phyloP scores from a whole-genome alignment of 2,797 vertebrate species.

The Spondyliosoma cantharus region DNA sequence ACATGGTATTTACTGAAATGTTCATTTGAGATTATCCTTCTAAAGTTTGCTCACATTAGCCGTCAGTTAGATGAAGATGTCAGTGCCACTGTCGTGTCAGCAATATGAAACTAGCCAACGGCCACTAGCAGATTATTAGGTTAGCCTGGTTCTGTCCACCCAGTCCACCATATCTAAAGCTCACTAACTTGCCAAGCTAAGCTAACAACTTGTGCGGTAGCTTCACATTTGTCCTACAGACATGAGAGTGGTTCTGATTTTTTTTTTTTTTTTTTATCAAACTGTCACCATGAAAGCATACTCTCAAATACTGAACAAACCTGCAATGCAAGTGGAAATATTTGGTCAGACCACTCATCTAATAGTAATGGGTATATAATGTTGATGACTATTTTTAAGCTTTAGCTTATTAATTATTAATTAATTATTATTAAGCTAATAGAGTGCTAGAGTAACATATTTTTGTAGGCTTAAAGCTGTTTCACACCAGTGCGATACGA shows the following conservation, averaged over 20 bases:
- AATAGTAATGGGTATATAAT: not conserved
- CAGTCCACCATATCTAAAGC: not conserved
- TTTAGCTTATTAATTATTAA: no score
- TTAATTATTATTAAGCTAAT: no score
- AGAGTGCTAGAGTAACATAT: no score
- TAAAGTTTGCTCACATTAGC: no score
- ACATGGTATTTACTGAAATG: not conserved
- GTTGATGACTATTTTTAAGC: not conserved
- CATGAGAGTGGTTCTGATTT: not conserved
- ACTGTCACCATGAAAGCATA: not conserved
- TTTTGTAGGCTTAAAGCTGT: no score
- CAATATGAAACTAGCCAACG: no score
- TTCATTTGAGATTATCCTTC: no score
- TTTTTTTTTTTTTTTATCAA: not conserved
- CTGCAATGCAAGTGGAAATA: not conserved
- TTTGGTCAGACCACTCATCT: no score
- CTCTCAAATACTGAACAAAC: not conserved
- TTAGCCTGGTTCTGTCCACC: not conserved
- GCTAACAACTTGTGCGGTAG: not conserved
- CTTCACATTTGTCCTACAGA: not conserved
- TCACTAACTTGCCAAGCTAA: not conserved
- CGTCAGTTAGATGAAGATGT: no score
- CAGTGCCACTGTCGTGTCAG: not conserved
- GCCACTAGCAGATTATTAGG: not conserved
- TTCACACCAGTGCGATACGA: no score